A percentile compares a stretch with the other conserved stretches of the same genome.
phyloP scores from a whole-genome alignment of 2,113 vertebrate species.

The Heptranchias perlo region DNA sequence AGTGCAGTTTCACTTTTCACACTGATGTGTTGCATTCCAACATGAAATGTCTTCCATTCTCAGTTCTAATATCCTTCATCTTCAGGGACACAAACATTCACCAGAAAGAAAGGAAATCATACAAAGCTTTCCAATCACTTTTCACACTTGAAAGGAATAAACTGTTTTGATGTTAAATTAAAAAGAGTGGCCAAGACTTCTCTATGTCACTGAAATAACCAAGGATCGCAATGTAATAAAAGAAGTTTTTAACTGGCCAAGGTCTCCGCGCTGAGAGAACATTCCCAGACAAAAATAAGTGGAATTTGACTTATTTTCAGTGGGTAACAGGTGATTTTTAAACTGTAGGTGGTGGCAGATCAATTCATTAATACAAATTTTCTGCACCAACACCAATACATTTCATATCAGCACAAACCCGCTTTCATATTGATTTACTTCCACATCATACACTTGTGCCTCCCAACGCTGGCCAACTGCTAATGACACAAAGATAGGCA shows the following conservation, averaged over 20 bases:
- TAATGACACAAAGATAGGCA: no score
- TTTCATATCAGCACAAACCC: no score
- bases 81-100: not conserved
- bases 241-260: not conserved
- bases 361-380: not conserved
- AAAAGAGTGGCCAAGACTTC: not conserved
- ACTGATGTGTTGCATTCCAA: not conserved
- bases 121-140: not conserved
- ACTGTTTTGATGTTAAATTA: not conserved
- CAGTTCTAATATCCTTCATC: not conserved
- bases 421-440: no score
- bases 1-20: not conserved
- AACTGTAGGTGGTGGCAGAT: not conserved
- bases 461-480: no score
- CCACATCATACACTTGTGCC: no score
- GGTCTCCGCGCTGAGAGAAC: not conserved
- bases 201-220: not conserved
- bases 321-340: not conserved
- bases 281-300: not conserved
- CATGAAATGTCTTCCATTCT: not conserved
- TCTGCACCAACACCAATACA: no score
- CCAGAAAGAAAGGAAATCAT: not conserved
- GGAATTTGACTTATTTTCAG: not conserved
- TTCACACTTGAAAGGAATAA: not conserved
- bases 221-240: not conserved